Conservation (phyloP, 2,797 vertebrate species). For the Emydoidea blandingii region DNA sequence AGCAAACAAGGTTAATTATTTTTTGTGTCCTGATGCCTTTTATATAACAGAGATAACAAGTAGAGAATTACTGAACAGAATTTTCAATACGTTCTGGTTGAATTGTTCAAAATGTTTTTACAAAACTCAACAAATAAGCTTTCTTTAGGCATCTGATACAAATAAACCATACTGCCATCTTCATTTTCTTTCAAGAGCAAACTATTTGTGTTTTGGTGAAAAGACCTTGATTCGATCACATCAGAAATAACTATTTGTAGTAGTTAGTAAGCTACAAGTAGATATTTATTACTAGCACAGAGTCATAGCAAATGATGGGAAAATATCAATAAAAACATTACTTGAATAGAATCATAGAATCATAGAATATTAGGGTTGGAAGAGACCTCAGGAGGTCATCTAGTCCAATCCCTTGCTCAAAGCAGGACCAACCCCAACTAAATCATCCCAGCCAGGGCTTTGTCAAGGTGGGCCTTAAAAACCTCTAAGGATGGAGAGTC, state of each 20-base stretch:
- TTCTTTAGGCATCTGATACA: neutral
- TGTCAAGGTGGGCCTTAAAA: too few species aligned
- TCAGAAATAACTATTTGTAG: conserved; percentile 16
- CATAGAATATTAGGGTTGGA: too few species aligned
- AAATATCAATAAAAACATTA: conserved; percentile 22
- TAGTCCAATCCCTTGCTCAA: too few species aligned
- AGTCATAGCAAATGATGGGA: neutral
- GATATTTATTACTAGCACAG: conserved; percentile 21
- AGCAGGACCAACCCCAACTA: too few species aligned
- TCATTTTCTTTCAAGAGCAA: conserved; percentile 35
- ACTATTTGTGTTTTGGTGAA: neutral
- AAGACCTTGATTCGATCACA: neutral
- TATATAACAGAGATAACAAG: conserved; percentile 63
- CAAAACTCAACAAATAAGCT: conserved; percentile 41
- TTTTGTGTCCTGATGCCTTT: neutral
- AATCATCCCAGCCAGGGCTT: too few species aligned
- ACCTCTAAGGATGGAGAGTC: too few species aligned
- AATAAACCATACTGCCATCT: conserved; percentile 16
- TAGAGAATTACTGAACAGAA: conserved; percentile 12
- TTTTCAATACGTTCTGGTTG: neutral
- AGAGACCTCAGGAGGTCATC: too few species aligned
- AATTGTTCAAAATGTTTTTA: conserved; percentile 37
- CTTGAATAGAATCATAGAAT: neutral
- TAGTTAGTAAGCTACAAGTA: conserved; percentile 15
- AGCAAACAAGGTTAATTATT: conserved; percentile 73